Percentiles rank a stretch among this genome's conserved stretches.
These are phyloP conservation scores for Amia ocellicauda DNA, from an alignment of 2,113 vertebrate genomes.

Conservation along the genomic window DNA sequence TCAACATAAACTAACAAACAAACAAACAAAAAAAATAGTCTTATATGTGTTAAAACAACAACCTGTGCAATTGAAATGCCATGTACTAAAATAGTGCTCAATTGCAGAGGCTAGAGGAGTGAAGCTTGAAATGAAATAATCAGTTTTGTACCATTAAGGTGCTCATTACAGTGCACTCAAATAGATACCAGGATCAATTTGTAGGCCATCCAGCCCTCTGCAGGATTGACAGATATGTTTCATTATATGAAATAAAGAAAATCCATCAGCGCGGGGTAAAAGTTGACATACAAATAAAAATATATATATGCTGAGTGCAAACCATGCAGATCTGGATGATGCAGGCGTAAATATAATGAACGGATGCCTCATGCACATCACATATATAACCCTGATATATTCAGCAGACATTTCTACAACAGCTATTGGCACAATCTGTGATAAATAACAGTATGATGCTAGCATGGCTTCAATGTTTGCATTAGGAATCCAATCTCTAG, in stretches of 20 bases:
- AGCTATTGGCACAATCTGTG: neutral
- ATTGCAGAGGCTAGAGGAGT: neutral
- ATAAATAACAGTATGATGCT: neutral
- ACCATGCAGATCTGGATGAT: neutral
- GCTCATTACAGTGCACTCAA: neutral
- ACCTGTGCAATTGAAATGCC: neutral
- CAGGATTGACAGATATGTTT: neutral
- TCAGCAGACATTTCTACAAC: neutral
- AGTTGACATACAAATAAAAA: neutral
- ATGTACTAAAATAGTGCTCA: neutral
- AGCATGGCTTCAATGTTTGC: neutral
- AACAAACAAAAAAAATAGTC: no score
- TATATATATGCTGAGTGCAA: neutral
- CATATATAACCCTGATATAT: neutral
- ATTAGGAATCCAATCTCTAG: neutral
- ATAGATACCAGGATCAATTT: neutral
- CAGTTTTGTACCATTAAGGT: conserved; percentile 11
- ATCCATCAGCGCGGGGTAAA: neutral
- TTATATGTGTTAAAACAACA: no score
- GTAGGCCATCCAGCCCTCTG: neutral
- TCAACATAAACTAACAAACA: no score
- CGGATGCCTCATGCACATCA: neutral
- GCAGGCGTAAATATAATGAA: neutral
- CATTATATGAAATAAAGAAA: neutral
- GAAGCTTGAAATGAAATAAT: neutral